Base-by-base conservation (phyloP, 2,113 vertebrate species). In the Hippocampus mohnikei region DNA sequence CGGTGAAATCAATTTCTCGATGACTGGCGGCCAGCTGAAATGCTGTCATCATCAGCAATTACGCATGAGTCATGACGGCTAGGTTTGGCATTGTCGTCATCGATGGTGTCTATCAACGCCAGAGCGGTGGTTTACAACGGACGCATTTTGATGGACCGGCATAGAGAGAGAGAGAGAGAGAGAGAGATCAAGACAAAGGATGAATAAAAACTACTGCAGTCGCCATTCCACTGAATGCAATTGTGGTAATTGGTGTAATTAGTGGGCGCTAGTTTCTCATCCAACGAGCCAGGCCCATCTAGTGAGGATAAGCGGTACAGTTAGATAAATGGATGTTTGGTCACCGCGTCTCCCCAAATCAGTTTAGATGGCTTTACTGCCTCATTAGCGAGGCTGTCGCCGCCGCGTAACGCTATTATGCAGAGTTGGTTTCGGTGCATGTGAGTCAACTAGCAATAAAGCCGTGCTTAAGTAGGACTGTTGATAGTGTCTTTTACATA, bases 31-130 rank as follows among this genome's bases (percentile, higher is more conserved):
- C 33, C 33, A 37, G 33, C 33, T 37, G 33, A 37, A 37, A 37
- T 6, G 63, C 75, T 73, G 50, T 84, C 71, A 77, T 79, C 65
- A 85, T 82, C 78, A 76, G 74, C 27, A 25, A 85, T 81, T 89
- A 66, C 58, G 79, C 70, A 76, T 76, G 79, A 85, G 60, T 75
- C 70, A 82, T 79, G 75, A 52, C 69, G 62, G 56, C 59, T 55
- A 67, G 67, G 72, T 40, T 83, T 76, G 74, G 29, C 58, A 53
- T 44, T 0, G 77, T 81, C 71, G 81, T 84, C 84, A 85, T 81
- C 55, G 83, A 71, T 25, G 55, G 4, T 58, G 23, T 25, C 13
- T 58, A 25, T 27, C 12, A 25, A 58, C 3, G 11, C 18, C 23
- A 56, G n/a, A 56, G 21, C 8, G 16, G 46, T 18, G 46, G 16